These are phyloP conservation scores for Lasioglossum vierecki DNA, from an alignment of 2,888 invertebrate genomes.

Conservation along the genomic window DNA sequence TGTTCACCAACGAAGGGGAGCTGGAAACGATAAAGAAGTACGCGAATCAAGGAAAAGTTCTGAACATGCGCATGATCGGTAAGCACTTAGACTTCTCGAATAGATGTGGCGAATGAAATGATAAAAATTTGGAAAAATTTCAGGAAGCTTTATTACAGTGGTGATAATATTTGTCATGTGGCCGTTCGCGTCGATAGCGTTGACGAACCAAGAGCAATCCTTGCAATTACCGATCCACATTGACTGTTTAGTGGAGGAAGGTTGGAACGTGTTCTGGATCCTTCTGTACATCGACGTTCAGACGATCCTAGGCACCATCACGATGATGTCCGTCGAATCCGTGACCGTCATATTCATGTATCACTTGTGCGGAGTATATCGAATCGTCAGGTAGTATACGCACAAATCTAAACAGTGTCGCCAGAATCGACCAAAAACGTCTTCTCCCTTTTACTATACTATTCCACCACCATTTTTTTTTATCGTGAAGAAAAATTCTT, in stretches of 20 bases:
- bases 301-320: background rate
- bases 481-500: too few relatives aligned
- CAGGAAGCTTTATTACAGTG: background rate
- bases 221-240: background rate
- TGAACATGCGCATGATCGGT: background rate
- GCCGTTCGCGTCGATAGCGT: background rate
- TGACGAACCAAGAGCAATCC: background rate
- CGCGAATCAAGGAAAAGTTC: background rate
- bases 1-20: background rate
- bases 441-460: too few relatives aligned
- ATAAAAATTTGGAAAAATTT: background rate
- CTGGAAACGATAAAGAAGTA: background rate
- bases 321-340: rapidly evolving
- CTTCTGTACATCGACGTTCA: background rate
- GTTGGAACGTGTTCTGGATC: background rate
- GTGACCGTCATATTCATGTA: background rate
- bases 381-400: background rate
- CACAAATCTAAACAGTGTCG: too few relatives aligned
- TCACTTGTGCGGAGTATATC: background rate
- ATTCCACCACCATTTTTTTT: too few relatives aligned
- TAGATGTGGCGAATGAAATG: background rate
- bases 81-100: background rate
- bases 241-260: background rate
- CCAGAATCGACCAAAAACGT: too few relatives aligned
- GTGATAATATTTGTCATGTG: background rate